Evolutionary conservation across 2,888 invertebrate genomes (phyloP).

Genomic region (Darwinula stevensoni): DNA sequence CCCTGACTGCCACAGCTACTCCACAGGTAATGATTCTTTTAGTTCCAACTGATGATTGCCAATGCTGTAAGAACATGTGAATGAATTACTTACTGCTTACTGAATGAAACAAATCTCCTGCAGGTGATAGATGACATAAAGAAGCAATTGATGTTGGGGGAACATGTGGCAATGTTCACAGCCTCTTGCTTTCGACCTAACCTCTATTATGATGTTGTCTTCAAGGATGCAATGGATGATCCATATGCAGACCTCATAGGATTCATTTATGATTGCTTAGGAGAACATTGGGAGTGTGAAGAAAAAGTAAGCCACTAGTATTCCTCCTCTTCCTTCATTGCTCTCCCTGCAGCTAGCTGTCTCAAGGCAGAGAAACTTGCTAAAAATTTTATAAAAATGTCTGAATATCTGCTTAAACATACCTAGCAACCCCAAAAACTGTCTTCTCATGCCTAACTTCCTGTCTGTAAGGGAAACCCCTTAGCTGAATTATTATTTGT

Average conservation of each 20-base stretch:
- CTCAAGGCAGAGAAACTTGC: not conserved
- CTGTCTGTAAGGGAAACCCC: too few species aligned
- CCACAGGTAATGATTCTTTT: slow-evolving; percentile 22
- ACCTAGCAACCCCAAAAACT: too few species aligned
- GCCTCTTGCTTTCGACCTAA: slow-evolving; percentile 70
- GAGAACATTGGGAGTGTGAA: too few species aligned
- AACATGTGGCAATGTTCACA: slow-evolving; percentile 41
- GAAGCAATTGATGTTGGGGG: slow-evolving; percentile 31
- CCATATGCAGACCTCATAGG: slow-evolving; percentile 45
- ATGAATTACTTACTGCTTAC: not conserved
- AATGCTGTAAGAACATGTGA: not conserved
- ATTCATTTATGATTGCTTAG: slow-evolving; percentile 39
- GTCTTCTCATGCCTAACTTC: too few species aligned
- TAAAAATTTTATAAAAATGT: slow-evolving; percentile 12
- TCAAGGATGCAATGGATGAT: slow-evolving; percentile 47
- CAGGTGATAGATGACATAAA: slow-evolving; percentile 56
- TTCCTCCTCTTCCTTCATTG: not conserved
- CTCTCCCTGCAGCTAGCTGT: not conserved
- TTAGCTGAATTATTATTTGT: too few species aligned
- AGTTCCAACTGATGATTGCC: slow-evolving; percentile 1
- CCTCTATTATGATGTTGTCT: slow-evolving; percentile 75
- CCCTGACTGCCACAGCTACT: slow-evolving; percentile 82
- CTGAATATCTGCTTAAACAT: too few species aligned
- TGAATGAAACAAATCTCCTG: slow-evolving; percentile 10
- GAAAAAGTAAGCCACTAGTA: slow-evolving; percentile 15